These are phyloP conservation scores for Mormyrops attenuatus DNA, from an alignment of 2,797 vertebrate genomes.

Conservation along the genomic window DNA sequence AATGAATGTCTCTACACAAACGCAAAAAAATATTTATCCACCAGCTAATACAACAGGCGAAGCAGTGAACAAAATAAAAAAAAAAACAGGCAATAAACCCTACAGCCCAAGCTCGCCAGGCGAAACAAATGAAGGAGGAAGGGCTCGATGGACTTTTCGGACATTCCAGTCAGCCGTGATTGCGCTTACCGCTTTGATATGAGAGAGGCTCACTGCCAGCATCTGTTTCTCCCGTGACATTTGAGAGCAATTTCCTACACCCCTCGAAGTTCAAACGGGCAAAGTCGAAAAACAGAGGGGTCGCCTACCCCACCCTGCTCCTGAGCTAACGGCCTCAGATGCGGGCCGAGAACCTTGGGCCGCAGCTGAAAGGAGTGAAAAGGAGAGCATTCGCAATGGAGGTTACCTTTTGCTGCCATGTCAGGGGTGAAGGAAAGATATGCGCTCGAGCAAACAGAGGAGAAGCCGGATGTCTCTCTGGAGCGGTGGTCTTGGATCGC, in stretches of 20 bases:
- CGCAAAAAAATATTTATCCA: background rate
- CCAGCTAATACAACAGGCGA: conserved; percentile 12
- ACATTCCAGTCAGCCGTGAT: conserved; percentile 48
- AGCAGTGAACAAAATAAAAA: conserved; percentile 13
- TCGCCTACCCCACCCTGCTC: conserved; percentile 25
- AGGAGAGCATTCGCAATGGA: background rate
- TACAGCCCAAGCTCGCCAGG: too few relatives aligned
- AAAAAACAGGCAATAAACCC: background rate
- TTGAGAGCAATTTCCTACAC: conserved; percentile 60
- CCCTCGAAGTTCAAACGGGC: conserved; percentile 54
- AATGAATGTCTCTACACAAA: background rate
- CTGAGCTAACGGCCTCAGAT: conserved; percentile 48
- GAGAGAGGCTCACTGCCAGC: conserved; percentile 39
- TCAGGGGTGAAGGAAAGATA: background rate
- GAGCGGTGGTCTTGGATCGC: background rate
- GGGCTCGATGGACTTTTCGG: conserved; percentile 42
- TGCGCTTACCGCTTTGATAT: conserved; percentile 52
- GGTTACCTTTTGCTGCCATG: background rate
- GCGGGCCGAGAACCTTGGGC: background rate
- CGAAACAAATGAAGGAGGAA: conserved; percentile 38
- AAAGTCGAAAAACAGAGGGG: conserved; percentile 41
- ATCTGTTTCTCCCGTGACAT: conserved; percentile 54
- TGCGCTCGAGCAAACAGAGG: background rate
- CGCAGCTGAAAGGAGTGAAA: background rate
- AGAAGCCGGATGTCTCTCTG: background rate